Conservation (phyloP, 1,140 invertebrate genomes). For the Melanaphis sacchari region DNA sequence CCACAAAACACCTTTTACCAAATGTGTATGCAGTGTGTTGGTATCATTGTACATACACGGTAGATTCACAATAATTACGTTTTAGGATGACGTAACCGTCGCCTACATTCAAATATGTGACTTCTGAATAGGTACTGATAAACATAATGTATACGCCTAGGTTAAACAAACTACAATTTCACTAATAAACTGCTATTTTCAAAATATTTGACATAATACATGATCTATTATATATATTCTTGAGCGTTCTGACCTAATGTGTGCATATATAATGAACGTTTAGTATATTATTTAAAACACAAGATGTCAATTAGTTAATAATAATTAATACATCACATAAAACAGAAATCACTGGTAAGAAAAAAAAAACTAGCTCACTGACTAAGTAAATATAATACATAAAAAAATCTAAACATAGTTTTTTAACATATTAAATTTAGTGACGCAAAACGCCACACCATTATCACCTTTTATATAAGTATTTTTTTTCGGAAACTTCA, state of each 20-base stretch:
- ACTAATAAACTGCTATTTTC: neutral
- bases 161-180: neutral
- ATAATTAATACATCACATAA: neutral
- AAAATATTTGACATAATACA: neutral
- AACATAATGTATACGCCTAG: neutral
- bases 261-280: neutral
- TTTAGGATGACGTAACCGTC: neutral
- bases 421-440: neutral
- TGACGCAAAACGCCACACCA: too few species aligned
- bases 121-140: slow-evolving; percentile 15
- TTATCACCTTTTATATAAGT: neutral
- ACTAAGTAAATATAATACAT: neutral
- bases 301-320: neutral
- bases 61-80: neutral
- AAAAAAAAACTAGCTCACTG: neutral
- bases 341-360: neutral
- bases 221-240: neutral
- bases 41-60: neutral
- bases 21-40: neutral
- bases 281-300: neutral
- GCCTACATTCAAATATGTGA: neutral
- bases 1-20: neutral
- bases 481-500: neutral
- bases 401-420: neutral
- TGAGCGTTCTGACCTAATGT: neutral